phyloP scores from a whole-genome alignment of 2,888 invertebrate species.

The Zygaena filipendulae region DNA sequence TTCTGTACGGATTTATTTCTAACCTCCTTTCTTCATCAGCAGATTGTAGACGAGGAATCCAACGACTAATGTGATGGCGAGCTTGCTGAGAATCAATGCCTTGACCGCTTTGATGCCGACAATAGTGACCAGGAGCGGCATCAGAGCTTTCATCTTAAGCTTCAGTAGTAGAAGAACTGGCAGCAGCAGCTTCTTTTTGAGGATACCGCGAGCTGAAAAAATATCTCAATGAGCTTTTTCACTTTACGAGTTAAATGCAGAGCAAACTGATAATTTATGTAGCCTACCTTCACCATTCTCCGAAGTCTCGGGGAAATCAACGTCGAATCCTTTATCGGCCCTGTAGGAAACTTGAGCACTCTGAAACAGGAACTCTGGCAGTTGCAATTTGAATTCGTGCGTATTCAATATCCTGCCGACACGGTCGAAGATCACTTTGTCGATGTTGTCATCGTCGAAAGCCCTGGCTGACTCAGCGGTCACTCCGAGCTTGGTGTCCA shows the following conservation, averaged over 20 bases:
- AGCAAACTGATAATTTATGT: no score
- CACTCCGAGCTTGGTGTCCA: conserved; percentile 77
- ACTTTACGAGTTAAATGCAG: neutral
- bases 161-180: conserved; percentile 83
- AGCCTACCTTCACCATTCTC: conserved; percentile 70
- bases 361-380: conserved; percentile 79
- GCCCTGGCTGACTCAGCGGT: conserved; percentile 71
- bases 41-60: conserved; percentile 85
- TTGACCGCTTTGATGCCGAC: conserved; percentile 86
- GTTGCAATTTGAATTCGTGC: conserved; percentile 78
- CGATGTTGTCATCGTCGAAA: conserved; percentile 71
- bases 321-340: conserved; percentile 73
- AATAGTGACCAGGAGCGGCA: conserved; percentile 83
- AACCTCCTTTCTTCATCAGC: conserved; percentile 78
- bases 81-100: conserved; percentile 84
- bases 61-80: conserved; percentile 82
- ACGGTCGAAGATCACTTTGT: conserved; percentile 80
- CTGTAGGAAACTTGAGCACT: conserved; percentile 74
- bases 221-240: conserved; percentile 11
- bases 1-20: conserved; percentile 25
- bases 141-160: conserved; percentile 84
- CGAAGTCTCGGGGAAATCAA: conserved; percentile 65
- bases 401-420: conserved; percentile 76
- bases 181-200: conserved; percentile 86
- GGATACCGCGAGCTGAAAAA: conserved; percentile 76